Evolutionary conservation across 1,140 invertebrate species (phyloP), one percentile per base, ranked within the genome.

Genomic region (Bombus confusus): DNA sequence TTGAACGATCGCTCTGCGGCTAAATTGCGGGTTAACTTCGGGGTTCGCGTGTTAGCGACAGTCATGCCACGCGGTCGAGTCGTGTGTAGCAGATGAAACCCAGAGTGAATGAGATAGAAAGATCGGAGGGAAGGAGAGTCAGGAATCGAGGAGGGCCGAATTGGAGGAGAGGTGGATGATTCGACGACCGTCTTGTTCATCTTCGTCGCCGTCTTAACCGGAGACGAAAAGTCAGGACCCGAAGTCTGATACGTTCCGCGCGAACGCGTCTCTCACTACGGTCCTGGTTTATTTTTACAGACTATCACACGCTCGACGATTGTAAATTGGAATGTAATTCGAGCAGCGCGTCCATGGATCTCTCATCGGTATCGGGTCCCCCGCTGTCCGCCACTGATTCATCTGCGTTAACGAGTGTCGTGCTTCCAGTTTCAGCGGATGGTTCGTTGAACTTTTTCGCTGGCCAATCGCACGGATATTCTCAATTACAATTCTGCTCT

Each of bases 1-100:
- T 88, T 86, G 89, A 86, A 84, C 86, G 83, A 89, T 88, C 83
- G 86, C 88, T 72, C 68, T 86, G 85, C 88, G 89, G 84, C 91
- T 90, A 91, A 93, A 92, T 92, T 88, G 92, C 90, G 92, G 91
- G 91, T 92, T 92, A 91, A 93, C 92, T 92, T 92, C 86, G 88
- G 87, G 91, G 91, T 92, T 93, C 88, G 92, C 87, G 89, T 92
- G 92, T 92, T 93, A 88, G 92, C 88, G 91, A 93, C 91, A 92
- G 92, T 93, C 88, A 88, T 91, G 89, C 91, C 90, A 89, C 88
- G 88, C 92, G 90, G 87, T 59, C 91, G 87, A 85, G 76, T 85
- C 87, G 85, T 91, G 89, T 89, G 75, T 76, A 41, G 57, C 75
- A 12, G 75, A 86, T 59, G 86, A 90, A 85, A 86, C 13, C 73